Base-by-base conservation (phyloP, 1,140 invertebrate genomes). In the Adelges cooleyi region DNA sequence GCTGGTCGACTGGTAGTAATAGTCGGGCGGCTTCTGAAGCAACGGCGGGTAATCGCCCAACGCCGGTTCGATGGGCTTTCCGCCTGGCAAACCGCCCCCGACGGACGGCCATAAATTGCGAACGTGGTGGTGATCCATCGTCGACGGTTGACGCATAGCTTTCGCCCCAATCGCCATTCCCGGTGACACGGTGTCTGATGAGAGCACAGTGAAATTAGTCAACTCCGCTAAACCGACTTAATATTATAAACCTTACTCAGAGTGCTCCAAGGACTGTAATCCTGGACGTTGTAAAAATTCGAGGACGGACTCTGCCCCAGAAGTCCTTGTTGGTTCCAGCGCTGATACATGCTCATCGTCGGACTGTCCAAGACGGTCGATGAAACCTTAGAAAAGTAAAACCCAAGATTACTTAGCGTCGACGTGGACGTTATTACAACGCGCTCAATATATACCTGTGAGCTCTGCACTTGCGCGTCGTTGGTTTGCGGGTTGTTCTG, bases 321-420 rank as follows among this genome's bases (percentile, higher is more conserved):
- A 27, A 62, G 20, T 3, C 49, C 77, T 74, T 65, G 54, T 29
- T 76, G 75, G 25, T 75, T 73, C 78, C 78, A 80, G 23, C 71
- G 70, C 67, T 78, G 77, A 66, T 79, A 79, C 75, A 79, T 78
- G 5, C 27, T 59, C 18, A 59, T 33, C 1, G 40, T 62, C 36
- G 86, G 85, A 67, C 85, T 86, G 72, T 89, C 86, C 66, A 86
- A 73, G 3, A 88, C 86, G 1, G 86, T 89, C 53, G 86, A 88
- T 40, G 86, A 87, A 52, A 89, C 86, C 75, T 89, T 84, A 22
- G 66, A 25, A 33, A 33, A 5, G 11, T 33, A 33, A 33, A 33
- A 33, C 29, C 11, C 29, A 33, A 33, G 29, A n/a, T n/a, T n/a
- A n/a, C n/a, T n/a, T n/a, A n/a, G n/a, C n/a, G n/a, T n/a, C n/a